A percentile compares a stretch with the other conserved stretches of the same genome.
phyloP scores from a whole-genome alignment of 2,113 vertebrate genomes.

The Neogale vison region DNA sequence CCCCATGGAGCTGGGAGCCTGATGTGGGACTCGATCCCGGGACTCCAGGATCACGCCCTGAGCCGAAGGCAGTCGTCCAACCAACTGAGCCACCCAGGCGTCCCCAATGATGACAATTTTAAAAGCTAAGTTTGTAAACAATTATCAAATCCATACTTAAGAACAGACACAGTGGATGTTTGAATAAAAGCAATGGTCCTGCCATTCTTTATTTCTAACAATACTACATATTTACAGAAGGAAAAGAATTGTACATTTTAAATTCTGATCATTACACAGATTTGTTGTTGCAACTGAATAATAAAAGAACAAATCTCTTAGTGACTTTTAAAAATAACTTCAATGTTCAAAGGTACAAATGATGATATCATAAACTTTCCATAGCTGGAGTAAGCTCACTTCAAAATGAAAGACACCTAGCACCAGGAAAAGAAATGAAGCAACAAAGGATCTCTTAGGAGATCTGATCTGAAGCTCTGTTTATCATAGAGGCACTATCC shows the following conservation, averaged over 20 bases:
- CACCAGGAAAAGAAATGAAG: conserved; percentile 6
- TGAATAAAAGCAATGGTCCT: conserved; percentile 76
- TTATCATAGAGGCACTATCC: neutral
- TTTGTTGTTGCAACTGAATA: conserved; percentile 33
- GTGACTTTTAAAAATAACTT: conserved; percentile 21
- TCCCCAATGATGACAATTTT: neutral
- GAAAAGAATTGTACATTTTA: conserved; percentile 65
- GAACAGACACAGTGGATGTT: conserved; percentile 62
- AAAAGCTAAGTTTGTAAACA: conserved; percentile 64
- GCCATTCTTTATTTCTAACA: conserved; percentile 77
- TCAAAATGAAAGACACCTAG: conserved; percentile 27
- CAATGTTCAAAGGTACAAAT: neutral
- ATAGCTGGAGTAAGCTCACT: neutral
- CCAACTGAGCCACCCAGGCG: too few species aligned
- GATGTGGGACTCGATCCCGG: too few species aligned
- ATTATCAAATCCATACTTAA: conserved; percentile 73
- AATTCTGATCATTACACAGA: conserved; percentile 53
- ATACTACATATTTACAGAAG: conserved; percentile 75
- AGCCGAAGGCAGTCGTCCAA: too few species aligned
- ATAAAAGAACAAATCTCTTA: conserved; percentile 49
- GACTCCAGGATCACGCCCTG: too few species aligned
- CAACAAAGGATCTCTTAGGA: neutral
- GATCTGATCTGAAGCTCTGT: neutral
- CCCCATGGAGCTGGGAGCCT: too few species aligned
- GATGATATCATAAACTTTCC: neutral